These are phyloP conservation scores for Huso huso DNA, from an alignment of 2,797 vertebrate genomes.

Conservation along the genomic window DNA sequence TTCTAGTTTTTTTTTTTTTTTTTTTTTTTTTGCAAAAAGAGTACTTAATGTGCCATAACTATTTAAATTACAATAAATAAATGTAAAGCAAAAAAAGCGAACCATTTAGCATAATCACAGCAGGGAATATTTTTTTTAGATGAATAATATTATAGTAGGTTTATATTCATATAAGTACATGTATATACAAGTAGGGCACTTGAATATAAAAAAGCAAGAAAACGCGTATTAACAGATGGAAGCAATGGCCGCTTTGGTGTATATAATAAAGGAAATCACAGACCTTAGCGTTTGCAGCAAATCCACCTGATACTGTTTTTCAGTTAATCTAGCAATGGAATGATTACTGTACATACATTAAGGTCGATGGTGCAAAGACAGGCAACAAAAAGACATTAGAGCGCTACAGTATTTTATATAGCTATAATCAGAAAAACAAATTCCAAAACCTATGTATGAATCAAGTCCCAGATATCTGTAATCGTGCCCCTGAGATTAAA, in stretches of 20 bases:
- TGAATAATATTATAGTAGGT: slow-evolving; percentile 61
- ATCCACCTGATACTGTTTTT: slow-evolving; percentile 55
- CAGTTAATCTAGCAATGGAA: slow-evolving; percentile 61
- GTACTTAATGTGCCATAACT: slow-evolving; percentile 36
- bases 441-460: slow-evolving; percentile 42
- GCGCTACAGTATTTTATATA: slow-evolving; percentile 47
- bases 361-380: slow-evolving; percentile 91
- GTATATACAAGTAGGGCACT: slow-evolving; percentile 75
- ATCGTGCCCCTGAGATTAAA: slow-evolving; percentile 42
- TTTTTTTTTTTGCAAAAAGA: slow-evolving; percentile 54
- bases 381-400: slow-evolving; percentile 68
- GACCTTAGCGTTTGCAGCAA: slow-evolving; percentile 63
- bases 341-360: slow-evolving; percentile 67
- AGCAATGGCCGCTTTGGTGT: slow-evolving; percentile 75
- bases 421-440: slow-evolving; percentile 39
- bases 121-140: slow-evolving; percentile 58
- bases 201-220: slow-evolving; percentile 70
- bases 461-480: slow-evolving; percentile 38
- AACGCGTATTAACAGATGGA: slow-evolving; percentile 61
- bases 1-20: no score
- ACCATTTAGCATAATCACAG: slow-evolving; percentile 67
- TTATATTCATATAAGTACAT: slow-evolving; percentile 60
- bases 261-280: slow-evolving; percentile 62
- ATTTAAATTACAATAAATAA: slow-evolving; percentile 63
- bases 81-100: slow-evolving; percentile 57